These are phyloP conservation scores for Sympetrum striolatum DNA, from an alignment of 2,888 invertebrate species.

Conservation along the genomic window DNA sequence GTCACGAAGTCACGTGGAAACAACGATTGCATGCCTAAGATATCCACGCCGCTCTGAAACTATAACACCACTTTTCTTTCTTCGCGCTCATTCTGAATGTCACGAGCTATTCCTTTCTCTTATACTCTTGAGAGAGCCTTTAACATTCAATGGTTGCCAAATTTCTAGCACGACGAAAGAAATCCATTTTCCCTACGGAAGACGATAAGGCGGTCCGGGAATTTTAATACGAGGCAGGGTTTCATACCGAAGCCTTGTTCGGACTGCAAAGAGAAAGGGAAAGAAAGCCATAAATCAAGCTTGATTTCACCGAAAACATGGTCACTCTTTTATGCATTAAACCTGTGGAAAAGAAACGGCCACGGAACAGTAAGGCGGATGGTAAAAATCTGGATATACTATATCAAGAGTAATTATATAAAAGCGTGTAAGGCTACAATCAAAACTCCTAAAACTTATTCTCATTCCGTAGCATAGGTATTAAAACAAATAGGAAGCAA, in stretches of 20 bases:
- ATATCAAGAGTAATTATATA: too few species aligned
- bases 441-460: too few species aligned
- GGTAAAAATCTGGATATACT: too few species aligned
- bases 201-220: not conserved
- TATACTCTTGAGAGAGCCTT: not conserved
- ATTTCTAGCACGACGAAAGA: not conserved
- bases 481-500: too few species aligned
- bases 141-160: not conserved
- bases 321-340: not conserved
- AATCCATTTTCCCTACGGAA: not conserved
- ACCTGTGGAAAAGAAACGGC: too few species aligned
- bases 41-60: not conserved
- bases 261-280: not conserved
- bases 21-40: not conserved
- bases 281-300: not conserved
- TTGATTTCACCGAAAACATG: not conserved
- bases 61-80: not conserved
- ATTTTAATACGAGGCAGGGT: not conserved
- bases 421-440: too few species aligned
- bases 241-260: not conserved
- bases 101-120: not conserved
- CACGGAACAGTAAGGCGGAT: too few species aligned
- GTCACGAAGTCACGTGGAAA: too few species aligned
- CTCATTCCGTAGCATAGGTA: too few species aligned
- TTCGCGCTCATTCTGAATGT: not conserved